A percentile compares a stretch with the other conserved stretches of the same genome.
phyloP scores from a whole-genome alignment of 2,888 invertebrate species.

The Steinernema carpocapsae region DNA sequence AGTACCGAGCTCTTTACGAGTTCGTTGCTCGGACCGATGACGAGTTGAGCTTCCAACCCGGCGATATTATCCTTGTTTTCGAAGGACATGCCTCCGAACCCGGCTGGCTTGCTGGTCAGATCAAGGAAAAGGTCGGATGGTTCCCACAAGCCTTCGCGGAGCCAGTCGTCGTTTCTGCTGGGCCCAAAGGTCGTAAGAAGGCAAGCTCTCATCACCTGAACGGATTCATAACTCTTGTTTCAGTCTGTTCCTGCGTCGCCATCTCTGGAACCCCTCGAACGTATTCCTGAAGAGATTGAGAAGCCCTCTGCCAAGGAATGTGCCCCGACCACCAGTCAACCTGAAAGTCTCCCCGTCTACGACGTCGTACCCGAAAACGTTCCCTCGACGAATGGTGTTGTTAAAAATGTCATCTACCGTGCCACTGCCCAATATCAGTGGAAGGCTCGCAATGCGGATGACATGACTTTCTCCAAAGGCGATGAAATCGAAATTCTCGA shows the following conservation, averaged over 20 bases:
- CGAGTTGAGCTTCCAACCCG: conserved; percentile 89
- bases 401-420: conserved; percentile 44
- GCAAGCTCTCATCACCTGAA: not conserved
- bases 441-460: conserved; percentile 75
- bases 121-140: conserved; percentile 79
- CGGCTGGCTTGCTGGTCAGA: conserved; percentile 94
- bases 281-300: conserved; percentile 45
- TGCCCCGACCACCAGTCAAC: conserved; percentile 23
- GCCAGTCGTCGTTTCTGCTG: conserved; percentile 46
- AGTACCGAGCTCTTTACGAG: conserved; percentile 89
- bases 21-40: conserved; percentile 89
- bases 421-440: conserved; percentile 72
- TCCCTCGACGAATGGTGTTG: conserved; percentile 7
- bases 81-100: conserved; percentile 86
- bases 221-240: not conserved
- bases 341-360: conserved; percentile 39
- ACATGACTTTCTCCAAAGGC: conserved; percentile 75
- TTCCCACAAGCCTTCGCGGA: conserved; percentile 72
- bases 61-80: conserved; percentile 83
- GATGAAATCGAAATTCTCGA: conserved; percentile 75
- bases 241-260: conserved; percentile 44
- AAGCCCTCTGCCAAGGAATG: not conserved
- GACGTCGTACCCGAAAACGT: conserved; percentile 45
- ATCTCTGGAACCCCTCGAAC: conserved; percentile 50
- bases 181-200: conserved; percentile 6